Evolutionary conservation across 1,140 invertebrate species (phyloP), one percentile per base, ranked within the genome.

Genomic region (Dendroctonus valens): DNA sequence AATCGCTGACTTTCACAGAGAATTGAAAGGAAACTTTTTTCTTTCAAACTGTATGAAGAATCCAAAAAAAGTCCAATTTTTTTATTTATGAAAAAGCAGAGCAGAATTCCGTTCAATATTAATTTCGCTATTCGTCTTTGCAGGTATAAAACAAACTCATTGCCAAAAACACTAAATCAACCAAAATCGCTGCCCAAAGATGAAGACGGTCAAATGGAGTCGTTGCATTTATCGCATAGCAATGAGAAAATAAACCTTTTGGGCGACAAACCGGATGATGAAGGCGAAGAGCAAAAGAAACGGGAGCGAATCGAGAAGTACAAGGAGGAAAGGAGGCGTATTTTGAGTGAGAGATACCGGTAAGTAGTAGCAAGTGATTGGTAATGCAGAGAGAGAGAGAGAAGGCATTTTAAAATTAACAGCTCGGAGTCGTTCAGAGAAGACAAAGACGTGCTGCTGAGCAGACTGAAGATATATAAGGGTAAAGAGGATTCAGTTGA

Each of bases 321-420:
- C 75, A 96, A 96, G 80, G 92, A 94, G 76, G 93, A 95, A 75
- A 81, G 93, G n/a, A 82, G 93, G 59, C 89, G 87, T 58, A 91
- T 92, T 73, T 76, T 96, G 15, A 84, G 92, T 39, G 91, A 95
- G 73, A 94, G 94, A 77, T 77, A 73, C 41, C 69, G 72, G 72
- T 73, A 41, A 67, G 64, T 7, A 46, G 12, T 9, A 46, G 15
- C 46, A 46, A 12, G n/a, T 11, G 6, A n/a, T 37, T 59, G 7
- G 44, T 59, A 55, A 55, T 46, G 49, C 9, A 51, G 15, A 8
- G 14, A 14, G 50, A 2, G 7, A 3, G 8, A n/a, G n/a, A n/a
- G n/a, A 58, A 41, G 6, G 11, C 14, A 26, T 66, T 66, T 41
- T 6, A 55, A 55, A n/a, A 55, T 66, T 59, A 14, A 9, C 73